Evolutionary conservation across 2,113 vertebrate species (phyloP).

Genomic region (Charina bottae): DNA sequence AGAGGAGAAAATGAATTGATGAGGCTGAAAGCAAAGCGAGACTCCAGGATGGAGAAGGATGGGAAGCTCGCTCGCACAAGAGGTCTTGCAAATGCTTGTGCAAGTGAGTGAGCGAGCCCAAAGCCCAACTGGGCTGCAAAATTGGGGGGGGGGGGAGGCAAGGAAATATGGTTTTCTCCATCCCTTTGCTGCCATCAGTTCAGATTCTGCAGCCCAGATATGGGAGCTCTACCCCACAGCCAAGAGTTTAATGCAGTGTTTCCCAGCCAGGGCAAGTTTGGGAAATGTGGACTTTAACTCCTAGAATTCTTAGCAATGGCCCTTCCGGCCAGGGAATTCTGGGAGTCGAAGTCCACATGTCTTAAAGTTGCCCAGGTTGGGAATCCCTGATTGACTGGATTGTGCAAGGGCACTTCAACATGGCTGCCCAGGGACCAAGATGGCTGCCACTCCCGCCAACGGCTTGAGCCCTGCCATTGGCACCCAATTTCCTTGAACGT

Average conservation of each 20-base stretch:
- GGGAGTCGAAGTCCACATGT: not conserved
- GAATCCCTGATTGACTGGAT: not conserved
- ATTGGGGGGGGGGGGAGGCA: not conserved
- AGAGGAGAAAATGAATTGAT: not conserved
- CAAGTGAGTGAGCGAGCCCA: not conserved
- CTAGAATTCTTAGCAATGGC: not conserved
- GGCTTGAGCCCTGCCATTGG: not conserved
- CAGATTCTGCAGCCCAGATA: too few relatives aligned
- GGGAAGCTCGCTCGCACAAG: not conserved
- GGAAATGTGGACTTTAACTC: not conserved
- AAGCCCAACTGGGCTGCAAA: not conserved
- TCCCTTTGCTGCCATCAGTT: not conserved
- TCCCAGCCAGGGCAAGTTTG: not conserved
- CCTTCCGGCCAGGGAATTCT: not conserved
- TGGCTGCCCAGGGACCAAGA: conserved; percentile 14
- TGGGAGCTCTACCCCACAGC: too few relatives aligned
- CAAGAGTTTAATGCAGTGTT: not conserved
- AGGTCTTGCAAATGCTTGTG: not conserved
- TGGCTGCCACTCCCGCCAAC: not conserved
- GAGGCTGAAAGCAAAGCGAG: not conserved
- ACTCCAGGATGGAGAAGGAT: not conserved
- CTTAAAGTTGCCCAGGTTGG: too few relatives aligned
- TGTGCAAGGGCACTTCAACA: not conserved
- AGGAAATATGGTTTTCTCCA: not conserved
- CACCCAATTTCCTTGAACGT: not conserved